Conservation (phyloP, 1,140 invertebrate species). For the Cydia strobilella region DNA sequence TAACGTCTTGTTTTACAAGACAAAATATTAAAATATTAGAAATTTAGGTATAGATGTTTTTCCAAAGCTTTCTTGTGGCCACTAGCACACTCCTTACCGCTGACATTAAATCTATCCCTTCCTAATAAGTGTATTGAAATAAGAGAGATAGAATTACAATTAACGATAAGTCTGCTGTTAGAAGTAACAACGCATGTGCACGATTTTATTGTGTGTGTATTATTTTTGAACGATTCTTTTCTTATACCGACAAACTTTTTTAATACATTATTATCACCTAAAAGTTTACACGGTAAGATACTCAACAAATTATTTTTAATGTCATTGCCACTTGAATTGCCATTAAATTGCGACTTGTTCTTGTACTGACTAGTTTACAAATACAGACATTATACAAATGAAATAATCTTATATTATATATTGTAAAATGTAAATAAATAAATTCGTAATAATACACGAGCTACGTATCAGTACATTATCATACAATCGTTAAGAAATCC, state of each 20-base stretch:
- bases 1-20: too few relatives aligned
- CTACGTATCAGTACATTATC: slow-evolving; percentile 6
- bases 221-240: too few relatives aligned
- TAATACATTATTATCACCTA: background rate
- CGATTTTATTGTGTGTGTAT: background rate
- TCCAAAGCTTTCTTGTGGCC: background rate
- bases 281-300: too few relatives aligned
- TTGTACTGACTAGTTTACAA: slow-evolving; percentile 13
- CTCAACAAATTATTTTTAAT: too few relatives aligned
- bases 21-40: background rate
- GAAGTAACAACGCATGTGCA: background rate
- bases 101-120: background rate
- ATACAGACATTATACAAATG: slow-evolving; percentile 10
- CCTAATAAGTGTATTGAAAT: background rate
- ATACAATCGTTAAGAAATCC: background rate
- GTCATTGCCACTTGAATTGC: background rate
- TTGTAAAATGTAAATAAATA: slow-evolving; percentile 9
- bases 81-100: background rate
- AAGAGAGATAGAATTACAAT: background rate
- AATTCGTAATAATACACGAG: slow-evolving; percentile 8
- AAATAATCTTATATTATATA: background rate
- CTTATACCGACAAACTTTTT: background rate
- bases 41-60: background rate
- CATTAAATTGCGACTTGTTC: background rate
- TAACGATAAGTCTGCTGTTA: background rate